Evolutionary conservation across 2,797 vertebrate species (phyloP), one percentile per base, ranked within the genome.

Genomic region (Pitangus sulphuratus): DNA sequence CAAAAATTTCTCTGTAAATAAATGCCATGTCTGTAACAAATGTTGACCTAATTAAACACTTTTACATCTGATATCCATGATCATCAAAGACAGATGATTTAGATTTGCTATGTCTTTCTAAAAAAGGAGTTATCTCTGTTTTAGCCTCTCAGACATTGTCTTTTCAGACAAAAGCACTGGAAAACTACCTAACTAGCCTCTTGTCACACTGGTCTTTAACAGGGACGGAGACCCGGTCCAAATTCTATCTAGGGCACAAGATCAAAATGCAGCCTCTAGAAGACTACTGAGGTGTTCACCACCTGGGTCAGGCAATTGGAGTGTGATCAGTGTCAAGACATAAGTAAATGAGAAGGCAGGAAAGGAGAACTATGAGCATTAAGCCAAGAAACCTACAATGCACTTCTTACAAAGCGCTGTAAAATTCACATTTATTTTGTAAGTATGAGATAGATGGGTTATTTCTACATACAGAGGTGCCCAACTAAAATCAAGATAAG

Each of bases 401-500:
- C 28, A 39, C 58, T 93, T 91, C 94, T 96, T 95, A 93, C 48
- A 93, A 92, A 96, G 86, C 9, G 28, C 80, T 97, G 91, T 97
- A 98, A 98, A 97, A 97, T 95, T 95, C 90, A 61, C 97, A 97
- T 98, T 98, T 98, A 97, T 98, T 98, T 97, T 97, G 72, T 91
- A 96, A 97, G 95, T 81, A 91, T 93, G 95, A 97, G 95, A 97
- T 77, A 97, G 97, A 97, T 96, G 75, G 88, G 96, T 97, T 97
- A 98, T 98, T 98, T 97, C 97, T 97, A 95, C 97, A 96, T 97
- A 98, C 79, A 96, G 96, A 98, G 97, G 95, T 97, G 95, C 95
- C 96, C 93, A 97, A 97, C 97, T 97, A 98, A 98, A 98, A 98
- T 97, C 94, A 95, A 93, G 97, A 96, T 97, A 98, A 98, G 98